Evolutionary conservation across 2,797 vertebrate genomes (phyloP).

Genomic region (Dryobates pubescens): DNA sequence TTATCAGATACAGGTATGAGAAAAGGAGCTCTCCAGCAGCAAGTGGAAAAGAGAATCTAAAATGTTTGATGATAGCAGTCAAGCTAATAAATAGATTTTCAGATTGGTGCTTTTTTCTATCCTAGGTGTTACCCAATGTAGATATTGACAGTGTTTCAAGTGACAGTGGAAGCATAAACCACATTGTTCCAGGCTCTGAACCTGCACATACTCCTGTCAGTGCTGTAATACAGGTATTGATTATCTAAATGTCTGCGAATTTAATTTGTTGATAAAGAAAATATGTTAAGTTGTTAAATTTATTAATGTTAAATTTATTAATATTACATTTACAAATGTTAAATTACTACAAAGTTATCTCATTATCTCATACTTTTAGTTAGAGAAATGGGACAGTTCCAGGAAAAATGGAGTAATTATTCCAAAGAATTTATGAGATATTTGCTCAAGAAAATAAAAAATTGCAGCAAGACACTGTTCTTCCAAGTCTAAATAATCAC

Average conservation of each 20-base stretch:
- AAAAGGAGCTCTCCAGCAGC: not conserved
- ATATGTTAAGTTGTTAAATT: not conserved
- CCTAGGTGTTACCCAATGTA: constrained; percentile 84
- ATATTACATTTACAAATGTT: not conserved
- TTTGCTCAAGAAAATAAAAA: constrained; percentile 10
- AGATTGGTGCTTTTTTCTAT: not conserved
- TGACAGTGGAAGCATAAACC: not conserved
- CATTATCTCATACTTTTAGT: not conserved
- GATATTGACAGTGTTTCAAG: constrained; percentile 83
- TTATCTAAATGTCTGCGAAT: not conserved
- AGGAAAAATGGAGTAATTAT: not conserved
- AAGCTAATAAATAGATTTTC: not conserved
- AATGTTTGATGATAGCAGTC: not conserved
- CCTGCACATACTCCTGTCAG: constrained; percentile 3
- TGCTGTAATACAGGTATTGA: constrained; percentile 79
- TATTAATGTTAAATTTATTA: no score
- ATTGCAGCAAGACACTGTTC: not conserved
- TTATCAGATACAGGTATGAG: not conserved
- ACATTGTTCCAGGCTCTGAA: not conserved
- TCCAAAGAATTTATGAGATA: not conserved
- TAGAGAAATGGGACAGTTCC: not conserved
- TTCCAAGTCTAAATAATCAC: not conserved
- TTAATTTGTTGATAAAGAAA: not conserved
- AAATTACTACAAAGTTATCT: not conserved
- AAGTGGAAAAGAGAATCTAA: not conserved